Evolutionary conservation across 2,113 vertebrate genomes (phyloP).

Genomic region (Platysternon megacephalum): DNA sequence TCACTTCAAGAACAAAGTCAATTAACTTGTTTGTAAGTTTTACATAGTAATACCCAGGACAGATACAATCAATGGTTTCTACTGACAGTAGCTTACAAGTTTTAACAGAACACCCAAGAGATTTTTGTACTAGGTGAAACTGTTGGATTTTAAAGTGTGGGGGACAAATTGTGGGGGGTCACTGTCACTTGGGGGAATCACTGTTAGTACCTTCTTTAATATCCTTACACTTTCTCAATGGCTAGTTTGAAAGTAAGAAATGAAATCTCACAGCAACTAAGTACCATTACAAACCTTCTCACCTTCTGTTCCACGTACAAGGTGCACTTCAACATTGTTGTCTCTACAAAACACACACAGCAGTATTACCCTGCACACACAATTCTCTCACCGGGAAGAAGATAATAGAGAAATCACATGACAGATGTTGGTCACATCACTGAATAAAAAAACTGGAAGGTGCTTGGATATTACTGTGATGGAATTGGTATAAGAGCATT

Average conservation of each 20-base stretch:
- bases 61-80: no score
- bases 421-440: not conserved
- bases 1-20: no score
- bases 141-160: no score
- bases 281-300: not conserved
- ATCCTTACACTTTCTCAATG: no score
- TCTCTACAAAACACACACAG: rapidly evolving
- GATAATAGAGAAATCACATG: not conserved
- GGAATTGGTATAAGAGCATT: not conserved
- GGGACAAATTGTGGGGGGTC: no score
- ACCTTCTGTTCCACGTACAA: not conserved
- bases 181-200: no score
- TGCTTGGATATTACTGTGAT: not conserved
- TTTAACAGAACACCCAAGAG: no score
- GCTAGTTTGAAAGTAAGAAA: not conserved
- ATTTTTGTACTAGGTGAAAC: no score
- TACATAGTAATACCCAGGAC: no score
- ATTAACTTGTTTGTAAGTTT: no score
- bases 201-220: no score
- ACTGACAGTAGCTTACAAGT: no score
- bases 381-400: not conserved
- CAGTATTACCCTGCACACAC: not conserved
- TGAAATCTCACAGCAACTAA: not conserved
- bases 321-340: not conserved
- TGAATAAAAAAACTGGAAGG: not conserved